Base-by-base conservation (phyloP, 2,797 vertebrate genomes). In the Luscinia megarhynchos region DNA sequence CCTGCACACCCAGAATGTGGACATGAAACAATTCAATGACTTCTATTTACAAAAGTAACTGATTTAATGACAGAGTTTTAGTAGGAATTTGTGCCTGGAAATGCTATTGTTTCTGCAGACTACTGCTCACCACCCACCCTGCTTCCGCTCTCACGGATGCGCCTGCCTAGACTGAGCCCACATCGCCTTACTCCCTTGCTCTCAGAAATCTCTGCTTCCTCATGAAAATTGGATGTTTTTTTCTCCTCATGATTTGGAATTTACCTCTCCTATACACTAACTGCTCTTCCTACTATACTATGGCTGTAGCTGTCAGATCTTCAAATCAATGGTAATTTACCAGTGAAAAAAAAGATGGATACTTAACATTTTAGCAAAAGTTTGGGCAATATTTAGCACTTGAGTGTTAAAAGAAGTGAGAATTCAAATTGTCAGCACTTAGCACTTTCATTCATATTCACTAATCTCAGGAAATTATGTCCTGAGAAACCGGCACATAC, bases 351-450 rank as follows among this genome's bases (percentile, higher is more conserved):
- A 95, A 93, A 93, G 91, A 96, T 88, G 94, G 94, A 93, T 95
- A 87, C 90, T 96, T 94, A 97, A 95, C 96, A 96, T 97, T 97
- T 97, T 96, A 96, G 94, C 92, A 94, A 96, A 96, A 95, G 86
- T 97, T 97, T 97, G 96, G 92, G 95, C 94, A 97, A 97, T 97
- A 97, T 97, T 97, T 97, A 97, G 95, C 95, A 95, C 95, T 96
- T 96, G 94, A 96, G 96, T 97, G 96, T 96, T 96, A 96, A 94
- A 90, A 90, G 95, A 97, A 96, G 96, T 96, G 96, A 96, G 96
- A 97, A 97, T 97, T 97, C 95, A 96, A 96, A 97, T 97, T 97
- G 97, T 97, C 96, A 97, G 96, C 95, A 97, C 94, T 97, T 97
- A 97, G 95, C 96, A 95, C 95, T 95, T 97, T 96, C 94, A 96